These are phyloP conservation scores for Syrmaticus mikado DNA, from an alignment of 2,113 vertebrate species.

Conservation along the genomic window DNA sequence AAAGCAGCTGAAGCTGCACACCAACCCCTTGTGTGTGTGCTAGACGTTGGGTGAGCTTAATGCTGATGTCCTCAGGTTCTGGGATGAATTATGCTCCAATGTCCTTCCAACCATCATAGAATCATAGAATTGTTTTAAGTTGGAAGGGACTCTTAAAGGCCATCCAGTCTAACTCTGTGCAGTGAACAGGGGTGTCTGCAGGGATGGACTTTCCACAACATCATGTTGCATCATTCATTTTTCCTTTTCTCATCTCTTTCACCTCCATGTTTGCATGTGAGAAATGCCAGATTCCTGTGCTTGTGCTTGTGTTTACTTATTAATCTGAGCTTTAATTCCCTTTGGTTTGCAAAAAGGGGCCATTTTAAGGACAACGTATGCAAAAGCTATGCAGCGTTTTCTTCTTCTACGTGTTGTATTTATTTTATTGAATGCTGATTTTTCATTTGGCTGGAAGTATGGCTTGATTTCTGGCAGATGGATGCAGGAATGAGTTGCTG, in stretches of 20 bases:
- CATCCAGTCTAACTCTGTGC: no score
- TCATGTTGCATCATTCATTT: background rate
- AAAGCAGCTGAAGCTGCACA: background rate
- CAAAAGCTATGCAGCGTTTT: accelerated
- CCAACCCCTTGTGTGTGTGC: background rate
- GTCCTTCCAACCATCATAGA: background rate
- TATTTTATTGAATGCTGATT: background rate
- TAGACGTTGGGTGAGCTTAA: background rate
- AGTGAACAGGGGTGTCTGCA: no score
- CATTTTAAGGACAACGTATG: background rate
- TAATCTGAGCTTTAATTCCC: background rate
- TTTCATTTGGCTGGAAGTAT: background rate
- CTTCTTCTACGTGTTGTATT: background rate
- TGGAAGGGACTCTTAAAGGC: no score
- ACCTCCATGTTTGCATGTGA: background rate
- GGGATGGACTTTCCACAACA: no score
- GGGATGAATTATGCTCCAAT: background rate
- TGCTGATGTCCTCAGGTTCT: background rate
- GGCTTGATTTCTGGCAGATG: background rate
- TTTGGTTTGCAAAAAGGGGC: background rate
- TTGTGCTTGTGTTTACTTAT: background rate
- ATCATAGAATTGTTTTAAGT: no score
- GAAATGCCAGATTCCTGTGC: background rate
- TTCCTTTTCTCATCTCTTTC: background rate
- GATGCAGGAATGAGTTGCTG: background rate